Evolutionary conservation across 2,888 invertebrate genomes (phyloP).

Genomic region (Sinohyriopsis cumingii): DNA sequence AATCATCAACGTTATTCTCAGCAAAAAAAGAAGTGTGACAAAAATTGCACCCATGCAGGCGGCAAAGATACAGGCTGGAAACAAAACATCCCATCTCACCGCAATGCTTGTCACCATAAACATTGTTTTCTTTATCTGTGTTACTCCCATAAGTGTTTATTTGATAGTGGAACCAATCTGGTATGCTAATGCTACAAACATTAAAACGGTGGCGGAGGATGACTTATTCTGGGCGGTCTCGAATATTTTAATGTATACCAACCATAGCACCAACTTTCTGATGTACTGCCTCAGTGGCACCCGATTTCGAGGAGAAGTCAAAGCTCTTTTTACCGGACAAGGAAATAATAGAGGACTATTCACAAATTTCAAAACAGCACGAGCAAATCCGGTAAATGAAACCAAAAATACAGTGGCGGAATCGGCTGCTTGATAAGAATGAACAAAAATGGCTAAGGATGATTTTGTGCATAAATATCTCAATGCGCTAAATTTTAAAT

Average conservation of each 20-base stretch:
- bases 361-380: too few relatives aligned
- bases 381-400: too few relatives aligned
- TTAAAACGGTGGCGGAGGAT: slow-evolving; percentile 11
- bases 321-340: slow-evolving; percentile 23
- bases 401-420: background rate
- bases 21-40: slow-evolving; percentile 22
- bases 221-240: slow-evolving; percentile 42
- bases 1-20: slow-evolving; percentile 35
- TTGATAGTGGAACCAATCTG: slow-evolving; percentile 40
- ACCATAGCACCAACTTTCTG: slow-evolving; percentile 51
- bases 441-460: too few relatives aligned
- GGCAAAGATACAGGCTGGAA: background rate
- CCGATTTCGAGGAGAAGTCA: slow-evolving; percentile 50
- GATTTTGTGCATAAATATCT: too few relatives aligned
- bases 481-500: too few relatives aligned
- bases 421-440: background rate
- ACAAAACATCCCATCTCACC: slow-evolving; percentile 47
- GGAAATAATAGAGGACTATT: too few relatives aligned
- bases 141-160: slow-evolving; percentile 47
- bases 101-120: slow-evolving; percentile 46
- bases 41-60: slow-evolving; percentile 6
- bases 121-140: slow-evolving; percentile 45
- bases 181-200: slow-evolving; percentile 6
- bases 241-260: slow-evolving; percentile 51
- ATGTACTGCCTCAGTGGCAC: slow-evolving; percentile 56